Conservation (phyloP, 2,888 invertebrate species). For the Timema cristinae region DNA sequence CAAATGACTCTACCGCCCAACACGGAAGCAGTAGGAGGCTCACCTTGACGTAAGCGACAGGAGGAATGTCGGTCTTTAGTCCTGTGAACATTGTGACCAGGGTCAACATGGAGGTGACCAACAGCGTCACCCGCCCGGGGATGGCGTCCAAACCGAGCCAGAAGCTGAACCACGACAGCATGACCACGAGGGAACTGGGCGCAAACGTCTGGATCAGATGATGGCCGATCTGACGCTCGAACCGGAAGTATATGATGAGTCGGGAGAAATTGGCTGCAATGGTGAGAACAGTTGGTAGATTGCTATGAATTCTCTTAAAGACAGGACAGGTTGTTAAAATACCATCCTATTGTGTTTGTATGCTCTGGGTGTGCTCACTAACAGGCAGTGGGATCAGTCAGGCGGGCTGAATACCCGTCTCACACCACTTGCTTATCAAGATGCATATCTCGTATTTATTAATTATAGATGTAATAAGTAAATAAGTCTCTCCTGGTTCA, state of each 20-base stretch:
- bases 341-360: too few species aligned
- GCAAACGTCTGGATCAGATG: conserved; percentile 82
- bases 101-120: conserved; percentile 81
- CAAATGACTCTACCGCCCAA: too few species aligned
- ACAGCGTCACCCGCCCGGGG: conserved; percentile 73
- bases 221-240: conserved; percentile 80
- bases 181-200: conserved; percentile 76
- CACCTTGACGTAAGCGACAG: conserved; percentile 84
- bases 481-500: too few species aligned
- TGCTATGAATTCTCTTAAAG: too few species aligned
- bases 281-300: not conserved
- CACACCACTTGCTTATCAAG: too few species aligned
- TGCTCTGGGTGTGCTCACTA: too few species aligned
- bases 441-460: too few species aligned
- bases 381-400: too few species aligned
- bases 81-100: conserved; percentile 84
- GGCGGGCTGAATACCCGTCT: too few species aligned
- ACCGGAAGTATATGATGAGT: conserved; percentile 71
- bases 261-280: conserved; percentile 70
- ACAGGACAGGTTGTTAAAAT: too few species aligned
- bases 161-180: conserved; percentile 83
- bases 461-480: too few species aligned
- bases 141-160: conserved; percentile 82
- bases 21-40: conserved; percentile 15
- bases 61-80: conserved; percentile 74